Percentiles rank a stretch among this genome's conserved stretches.
Conservation (phyloP, 2,113 vertebrate genomes). For the Phasianus colchicus region DNA sequence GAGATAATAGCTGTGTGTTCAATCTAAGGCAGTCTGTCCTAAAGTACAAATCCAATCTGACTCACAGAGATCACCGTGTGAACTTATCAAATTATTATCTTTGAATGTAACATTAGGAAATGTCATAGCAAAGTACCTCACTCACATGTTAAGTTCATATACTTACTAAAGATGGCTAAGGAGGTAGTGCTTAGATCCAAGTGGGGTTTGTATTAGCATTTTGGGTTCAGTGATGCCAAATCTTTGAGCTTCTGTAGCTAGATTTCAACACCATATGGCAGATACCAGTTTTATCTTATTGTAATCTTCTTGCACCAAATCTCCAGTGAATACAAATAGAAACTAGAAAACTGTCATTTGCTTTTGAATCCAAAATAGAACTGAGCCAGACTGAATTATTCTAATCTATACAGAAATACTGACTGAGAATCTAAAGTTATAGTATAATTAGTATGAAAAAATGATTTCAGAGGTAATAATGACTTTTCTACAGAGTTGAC, state of each 20-base stretch:
- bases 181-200: not conserved
- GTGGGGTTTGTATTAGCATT: not conserved
- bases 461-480: not conserved
- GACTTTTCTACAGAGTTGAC: not conserved
- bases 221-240: not conserved
- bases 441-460: not conserved
- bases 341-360: not conserved
- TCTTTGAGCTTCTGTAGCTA: not conserved
- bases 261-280: not conserved
- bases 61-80: not conserved
- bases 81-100: conserved; percentile 10
- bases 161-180: not conserved
- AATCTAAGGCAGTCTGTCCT: conserved; percentile 10
- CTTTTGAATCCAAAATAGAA: not conserved
- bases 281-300: not conserved
- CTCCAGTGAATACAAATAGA: not conserved
- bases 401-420: not conserved
- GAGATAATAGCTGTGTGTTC: conserved; percentile 9
- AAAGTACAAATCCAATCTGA: not conserved
- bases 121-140: not conserved
- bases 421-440: not conserved
- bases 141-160: not conserved
- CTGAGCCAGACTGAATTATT: not conserved
- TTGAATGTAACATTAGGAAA: conserved; percentile 16
- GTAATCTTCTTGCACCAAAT: not conserved